These are phyloP conservation scores for Rhingia campestris DNA, from an alignment of 2,888 invertebrate genomes.

Conservation along the genomic window DNA sequence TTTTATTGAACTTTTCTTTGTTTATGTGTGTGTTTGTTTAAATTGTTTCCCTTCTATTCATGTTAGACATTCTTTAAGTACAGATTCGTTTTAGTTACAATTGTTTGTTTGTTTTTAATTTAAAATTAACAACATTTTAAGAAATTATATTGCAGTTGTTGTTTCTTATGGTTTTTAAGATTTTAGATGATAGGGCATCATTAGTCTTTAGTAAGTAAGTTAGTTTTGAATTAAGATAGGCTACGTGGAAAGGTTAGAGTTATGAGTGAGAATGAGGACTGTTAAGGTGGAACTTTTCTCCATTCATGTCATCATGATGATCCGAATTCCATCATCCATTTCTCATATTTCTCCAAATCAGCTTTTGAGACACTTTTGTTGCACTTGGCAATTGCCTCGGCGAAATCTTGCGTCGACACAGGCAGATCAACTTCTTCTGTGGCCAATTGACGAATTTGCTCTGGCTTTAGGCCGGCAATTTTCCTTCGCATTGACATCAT, in stretches of 20 bases:
- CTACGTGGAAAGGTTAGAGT: constrained; percentile 39
- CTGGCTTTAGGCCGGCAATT: constrained; percentile 95
- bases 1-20: constrained; percentile 23
- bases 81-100: constrained; percentile 53
- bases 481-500: constrained; percentile 99
- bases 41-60: constrained; percentile 15
- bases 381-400: constrained; percentile 95
- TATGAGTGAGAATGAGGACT: constrained; percentile 24
- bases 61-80: constrained; percentile 62
- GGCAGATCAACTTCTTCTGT: constrained; percentile 97
- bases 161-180: constrained; percentile 36
- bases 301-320: constrained; percentile 81
- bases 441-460: constrained; percentile 96
- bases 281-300: constrained; percentile 34
- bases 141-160: constrained; percentile 60
- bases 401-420: constrained; percentile 95
- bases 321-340: constrained; percentile 99
- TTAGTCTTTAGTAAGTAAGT: constrained; percentile 65
- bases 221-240: constrained; percentile 17
- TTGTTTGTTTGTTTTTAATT: constrained; percentile 23
- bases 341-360: constrained; percentile 96
- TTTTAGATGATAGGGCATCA: constrained; percentile 52
- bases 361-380: constrained; percentile 97
- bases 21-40: constrained; percentile 20
- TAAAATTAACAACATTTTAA: constrained; percentile 41